phyloP scores from a whole-genome alignment of 2,113 vertebrate genomes.

The Podiceps cristatus region DNA sequence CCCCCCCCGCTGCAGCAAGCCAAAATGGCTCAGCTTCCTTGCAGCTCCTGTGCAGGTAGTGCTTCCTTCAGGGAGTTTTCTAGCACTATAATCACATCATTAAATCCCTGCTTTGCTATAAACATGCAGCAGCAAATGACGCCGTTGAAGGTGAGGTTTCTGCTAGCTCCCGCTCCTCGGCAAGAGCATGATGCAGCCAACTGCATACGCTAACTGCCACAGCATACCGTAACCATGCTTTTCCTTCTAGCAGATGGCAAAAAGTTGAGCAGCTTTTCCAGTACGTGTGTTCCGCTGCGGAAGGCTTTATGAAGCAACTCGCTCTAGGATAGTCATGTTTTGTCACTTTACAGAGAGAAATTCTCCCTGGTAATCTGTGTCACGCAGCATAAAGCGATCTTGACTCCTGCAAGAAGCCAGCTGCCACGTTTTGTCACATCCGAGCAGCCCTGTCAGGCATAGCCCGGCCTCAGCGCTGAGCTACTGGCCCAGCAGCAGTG shows the following conservation, averaged over 20 bases:
- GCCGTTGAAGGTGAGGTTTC: background rate
- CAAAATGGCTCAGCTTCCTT: background rate
- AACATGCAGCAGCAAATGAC: background rate
- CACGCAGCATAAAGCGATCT: background rate
- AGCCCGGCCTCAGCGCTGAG: rapidly evolving
- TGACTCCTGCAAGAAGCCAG: background rate
- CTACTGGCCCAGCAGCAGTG: background rate
- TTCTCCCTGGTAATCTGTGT: rapidly evolving
- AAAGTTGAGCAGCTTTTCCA: background rate
- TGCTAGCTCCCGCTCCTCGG: background rate
- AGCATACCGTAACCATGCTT: rapidly evolving
- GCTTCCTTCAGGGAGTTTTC: background rate
- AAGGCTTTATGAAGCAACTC: background rate
- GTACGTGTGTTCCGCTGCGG: rapidly evolving
- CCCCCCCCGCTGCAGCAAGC: no score
- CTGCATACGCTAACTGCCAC: rapidly evolving
- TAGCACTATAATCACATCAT: background rate
- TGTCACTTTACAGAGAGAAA: background rate
- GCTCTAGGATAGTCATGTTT: background rate
- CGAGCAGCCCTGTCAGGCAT: background rate
- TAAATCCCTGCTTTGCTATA: rapidly evolving
- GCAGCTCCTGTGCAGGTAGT: background rate
- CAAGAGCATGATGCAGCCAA: background rate
- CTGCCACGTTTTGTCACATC: background rate
- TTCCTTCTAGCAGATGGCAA: background rate